Conservation (phyloP, 2,888 invertebrate genomes). For the Alcis repandata region DNA sequence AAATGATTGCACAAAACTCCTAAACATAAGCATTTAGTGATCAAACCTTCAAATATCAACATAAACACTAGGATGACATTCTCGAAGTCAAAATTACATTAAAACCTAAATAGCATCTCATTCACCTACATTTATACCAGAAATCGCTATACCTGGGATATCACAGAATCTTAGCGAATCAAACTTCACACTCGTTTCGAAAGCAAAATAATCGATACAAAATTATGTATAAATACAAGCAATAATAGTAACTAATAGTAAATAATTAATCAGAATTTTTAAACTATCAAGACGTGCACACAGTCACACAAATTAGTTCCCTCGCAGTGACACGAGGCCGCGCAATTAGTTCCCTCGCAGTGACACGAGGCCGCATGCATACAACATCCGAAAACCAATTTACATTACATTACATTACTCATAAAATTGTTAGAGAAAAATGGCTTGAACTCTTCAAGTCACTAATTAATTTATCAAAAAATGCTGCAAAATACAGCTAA, state of each 20-base stretch:
- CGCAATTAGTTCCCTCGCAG: background rate
- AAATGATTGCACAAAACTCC: slow-evolving; percentile 10
- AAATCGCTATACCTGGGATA: slow-evolving; percentile 13
- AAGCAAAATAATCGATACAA: slow-evolving; percentile 12
- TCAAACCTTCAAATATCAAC: slow-evolving; percentile 43
- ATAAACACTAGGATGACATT: slow-evolving; percentile 45
- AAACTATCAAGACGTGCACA: slow-evolving; percentile 5
- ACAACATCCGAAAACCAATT: background rate
- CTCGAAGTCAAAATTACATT: slow-evolving; percentile 25
- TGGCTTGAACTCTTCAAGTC: background rate
- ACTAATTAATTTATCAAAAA: background rate
- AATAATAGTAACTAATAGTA: slow-evolving; percentile 9
- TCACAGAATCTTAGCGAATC: slow-evolving; percentile 24
- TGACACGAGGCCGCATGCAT: background rate
- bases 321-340: too few species aligned
- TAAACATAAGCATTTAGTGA: slow-evolving; percentile 39
- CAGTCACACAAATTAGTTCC: slow-evolving; percentile 8
- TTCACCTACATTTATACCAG: slow-evolving; percentile 22
- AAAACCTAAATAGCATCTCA: slow-evolving; percentile 24
- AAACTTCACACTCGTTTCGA: background rate
- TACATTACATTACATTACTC: too few species aligned
- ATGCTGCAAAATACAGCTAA: too few species aligned
- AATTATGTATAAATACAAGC: slow-evolving; percentile 9
- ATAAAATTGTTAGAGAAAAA: background rate
- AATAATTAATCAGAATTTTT: slow-evolving; percentile 3